phyloP scores from a whole-genome alignment of 2,888 invertebrate genomes.

The Netelia inedita region DNA sequence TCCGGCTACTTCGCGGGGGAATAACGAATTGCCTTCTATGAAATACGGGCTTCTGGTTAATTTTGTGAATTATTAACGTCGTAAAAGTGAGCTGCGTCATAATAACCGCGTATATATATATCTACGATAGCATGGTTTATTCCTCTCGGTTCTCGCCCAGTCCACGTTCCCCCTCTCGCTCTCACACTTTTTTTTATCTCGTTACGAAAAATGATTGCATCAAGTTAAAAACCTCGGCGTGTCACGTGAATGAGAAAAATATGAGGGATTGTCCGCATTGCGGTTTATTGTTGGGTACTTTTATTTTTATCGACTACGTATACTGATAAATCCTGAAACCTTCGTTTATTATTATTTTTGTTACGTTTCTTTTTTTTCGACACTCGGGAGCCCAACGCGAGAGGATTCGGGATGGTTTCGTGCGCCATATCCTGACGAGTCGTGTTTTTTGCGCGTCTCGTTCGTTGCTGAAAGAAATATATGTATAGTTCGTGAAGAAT shows the following conservation, averaged over 20 bases:
- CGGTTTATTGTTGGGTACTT: conserved; percentile 58
- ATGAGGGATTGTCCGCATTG: conserved; percentile 58
- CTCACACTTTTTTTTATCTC: conserved; percentile 52
- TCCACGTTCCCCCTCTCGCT: background rate
- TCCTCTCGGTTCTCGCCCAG: conserved; percentile 28
- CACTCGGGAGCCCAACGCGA: background rate
- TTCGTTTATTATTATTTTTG: conserved; percentile 1
- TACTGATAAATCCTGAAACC: conserved; percentile 37
- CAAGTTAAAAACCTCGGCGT: conserved; percentile 52
- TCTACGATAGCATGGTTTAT: conserved; percentile 2
- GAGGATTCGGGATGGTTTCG: background rate
- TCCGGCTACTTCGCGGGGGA: conserved; percentile 33
- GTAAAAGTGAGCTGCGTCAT: conserved; percentile 68
- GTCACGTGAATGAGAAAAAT: conserved; percentile 39
- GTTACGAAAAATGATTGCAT: conserved; percentile 59
- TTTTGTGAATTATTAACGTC: conserved; percentile 73
- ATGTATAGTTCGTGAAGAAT: conserved; percentile 25
- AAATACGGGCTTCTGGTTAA: conserved; percentile 71
- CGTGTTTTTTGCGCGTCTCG: conserved; percentile 14
- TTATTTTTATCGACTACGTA: conserved; percentile 44
- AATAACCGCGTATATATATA: conserved; percentile 52
- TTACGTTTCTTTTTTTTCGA: background rate
- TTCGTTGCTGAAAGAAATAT: conserved; percentile 15
- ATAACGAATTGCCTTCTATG: conserved; percentile 69
- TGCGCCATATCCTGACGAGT: conserved; percentile 22